A percentile compares a stretch with the other conserved stretches of the same genome.
Evolutionary conservation across 2,888 invertebrate genomes (phyloP).

Genomic region (Erebia aethiops): DNA sequence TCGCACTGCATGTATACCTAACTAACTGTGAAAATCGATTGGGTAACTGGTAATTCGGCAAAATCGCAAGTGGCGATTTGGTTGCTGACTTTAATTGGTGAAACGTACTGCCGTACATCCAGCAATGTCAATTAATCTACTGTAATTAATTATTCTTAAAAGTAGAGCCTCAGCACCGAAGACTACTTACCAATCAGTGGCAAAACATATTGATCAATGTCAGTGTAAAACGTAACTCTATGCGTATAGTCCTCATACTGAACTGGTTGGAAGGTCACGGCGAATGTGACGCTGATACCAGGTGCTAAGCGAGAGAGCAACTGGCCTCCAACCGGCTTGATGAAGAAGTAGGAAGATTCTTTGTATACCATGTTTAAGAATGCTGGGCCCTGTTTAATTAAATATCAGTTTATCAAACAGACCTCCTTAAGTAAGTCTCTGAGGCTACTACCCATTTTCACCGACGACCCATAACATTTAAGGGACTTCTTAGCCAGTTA

Average conservation of each 20-base stretch:
- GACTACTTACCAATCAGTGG: conserved; percentile 82
- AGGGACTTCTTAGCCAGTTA: too few species aligned
- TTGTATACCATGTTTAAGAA: conserved; percentile 75
- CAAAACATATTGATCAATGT: conserved; percentile 77
- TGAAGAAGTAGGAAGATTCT: conserved; percentile 76
- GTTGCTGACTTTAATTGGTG: too few species aligned
- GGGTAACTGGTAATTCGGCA: too few species aligned
- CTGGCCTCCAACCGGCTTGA: conserved; percentile 70
- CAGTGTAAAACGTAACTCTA: conserved; percentile 78
- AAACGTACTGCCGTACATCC: too few species aligned
- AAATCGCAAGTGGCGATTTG: too few species aligned
- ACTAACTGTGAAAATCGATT: too few species aligned
- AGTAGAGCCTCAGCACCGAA: neutral
- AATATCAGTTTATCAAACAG: neutral
- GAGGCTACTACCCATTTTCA: too few species aligned
- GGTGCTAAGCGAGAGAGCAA: conserved; percentile 85
- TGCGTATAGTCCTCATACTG: conserved; percentile 81
- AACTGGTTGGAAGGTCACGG: conserved; percentile 84
- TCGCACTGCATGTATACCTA: too few species aligned
- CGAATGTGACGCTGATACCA: conserved; percentile 85
- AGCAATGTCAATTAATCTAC: too few species aligned
- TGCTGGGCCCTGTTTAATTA: conserved; percentile 69
- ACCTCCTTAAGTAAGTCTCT: too few species aligned
- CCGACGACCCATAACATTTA: too few species aligned
- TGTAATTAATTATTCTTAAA: too few species aligned